These are phyloP conservation scores for Parochlus steinenii DNA, from an alignment of 2,888 invertebrate genomes.

Conservation along the genomic window DNA sequence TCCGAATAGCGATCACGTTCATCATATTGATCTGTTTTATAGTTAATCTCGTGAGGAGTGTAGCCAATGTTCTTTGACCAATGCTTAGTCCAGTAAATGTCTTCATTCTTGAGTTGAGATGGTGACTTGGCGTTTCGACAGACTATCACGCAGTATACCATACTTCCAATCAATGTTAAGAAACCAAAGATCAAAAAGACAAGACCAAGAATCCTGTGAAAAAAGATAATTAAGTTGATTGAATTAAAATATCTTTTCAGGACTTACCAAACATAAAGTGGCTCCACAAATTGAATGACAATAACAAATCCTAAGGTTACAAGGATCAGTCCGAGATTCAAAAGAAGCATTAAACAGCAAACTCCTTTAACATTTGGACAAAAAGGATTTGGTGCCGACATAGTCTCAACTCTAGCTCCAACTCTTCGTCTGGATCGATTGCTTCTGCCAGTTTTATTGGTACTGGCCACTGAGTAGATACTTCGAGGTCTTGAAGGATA, in stretches of 20 bases:
- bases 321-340: slow-evolving; percentile 72
- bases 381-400: slow-evolving; percentile 81
- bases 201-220: slow-evolving; percentile 73
- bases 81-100: slow-evolving; percentile 80
- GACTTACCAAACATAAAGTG: slow-evolving; percentile 67
- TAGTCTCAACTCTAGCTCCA: slow-evolving; percentile 67
- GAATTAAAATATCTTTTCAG: neutral
- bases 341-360: slow-evolving; percentile 73
- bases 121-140: slow-evolving; percentile 66
- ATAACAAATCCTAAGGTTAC: slow-evolving; percentile 79
- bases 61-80: slow-evolving; percentile 76
- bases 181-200: slow-evolving; percentile 79
- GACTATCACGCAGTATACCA: slow-evolving; percentile 73
- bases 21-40: slow-evolving; percentile 53
- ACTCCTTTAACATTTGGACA: slow-evolving; percentile 79
- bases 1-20: too few relatives aligned
- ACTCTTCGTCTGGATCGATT: slow-evolving; percentile 33
- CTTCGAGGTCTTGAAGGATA: slow-evolving; percentile 30
- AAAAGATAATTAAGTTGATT: too few relatives aligned
- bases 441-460: slow-evolving; percentile 46
- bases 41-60: slow-evolving; percentile 60
- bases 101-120: slow-evolving; percentile 56
- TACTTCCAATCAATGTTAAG: slow-evolving; percentile 64
- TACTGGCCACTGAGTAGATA: slow-evolving; percentile 45
- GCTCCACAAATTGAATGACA: slow-evolving; percentile 75